A percentile compares a stretch with the other conserved stretches of the same genome.
Evolutionary conservation across 2,888 invertebrate genomes (phyloP).

Genomic region (Mechanitis mazaeus): DNA sequence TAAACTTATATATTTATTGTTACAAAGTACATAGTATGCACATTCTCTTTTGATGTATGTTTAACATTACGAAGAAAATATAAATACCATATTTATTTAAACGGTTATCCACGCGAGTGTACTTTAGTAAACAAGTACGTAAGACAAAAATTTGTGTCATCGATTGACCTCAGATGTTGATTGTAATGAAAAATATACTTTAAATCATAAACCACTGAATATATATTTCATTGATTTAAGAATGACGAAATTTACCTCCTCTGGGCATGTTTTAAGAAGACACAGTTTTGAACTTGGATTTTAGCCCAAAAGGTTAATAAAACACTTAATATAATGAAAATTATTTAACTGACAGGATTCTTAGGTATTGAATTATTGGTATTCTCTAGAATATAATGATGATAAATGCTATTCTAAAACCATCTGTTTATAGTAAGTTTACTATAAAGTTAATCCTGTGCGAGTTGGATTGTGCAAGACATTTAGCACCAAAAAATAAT

Average conservation of each 20-base stretch:
- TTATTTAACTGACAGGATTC: not conserved
- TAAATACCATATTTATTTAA: slow-evolving; percentile 3
- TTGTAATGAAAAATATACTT: slow-evolving; percentile 19
- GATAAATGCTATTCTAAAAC: too few relatives aligned
- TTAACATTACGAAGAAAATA: not conserved
- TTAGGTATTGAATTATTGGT: too few relatives aligned
- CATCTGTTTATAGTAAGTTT: too few relatives aligned
- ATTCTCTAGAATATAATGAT: too few relatives aligned
- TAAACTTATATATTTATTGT: too few relatives aligned
- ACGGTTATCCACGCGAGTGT: slow-evolving; percentile 20
- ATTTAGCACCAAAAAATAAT: too few relatives aligned
- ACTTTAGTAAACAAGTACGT: slow-evolving; percentile 29
- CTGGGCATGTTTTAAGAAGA: slow-evolving; percentile 4
- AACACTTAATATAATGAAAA: not conserved
- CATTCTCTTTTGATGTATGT: not conserved
- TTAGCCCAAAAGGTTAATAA: not conserved
- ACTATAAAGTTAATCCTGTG: too few relatives aligned
- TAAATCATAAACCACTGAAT: slow-evolving; percentile 3
- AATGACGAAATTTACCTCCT: slow-evolving; percentile 13
- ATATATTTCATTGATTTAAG: slow-evolving; percentile 10
- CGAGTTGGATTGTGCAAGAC: too few relatives aligned
- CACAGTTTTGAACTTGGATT: slow-evolving; percentile 5
- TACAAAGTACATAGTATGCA: too few relatives aligned
- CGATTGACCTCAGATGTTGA: slow-evolving; percentile 25
- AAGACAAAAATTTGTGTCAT: slow-evolving; percentile 31